A percentile compares a stretch with the other conserved stretches of the same genome.
These are phyloP conservation scores for Thermophis baileyi DNA, from an alignment of 2,113 vertebrate genomes.

Conservation along the genomic window DNA sequence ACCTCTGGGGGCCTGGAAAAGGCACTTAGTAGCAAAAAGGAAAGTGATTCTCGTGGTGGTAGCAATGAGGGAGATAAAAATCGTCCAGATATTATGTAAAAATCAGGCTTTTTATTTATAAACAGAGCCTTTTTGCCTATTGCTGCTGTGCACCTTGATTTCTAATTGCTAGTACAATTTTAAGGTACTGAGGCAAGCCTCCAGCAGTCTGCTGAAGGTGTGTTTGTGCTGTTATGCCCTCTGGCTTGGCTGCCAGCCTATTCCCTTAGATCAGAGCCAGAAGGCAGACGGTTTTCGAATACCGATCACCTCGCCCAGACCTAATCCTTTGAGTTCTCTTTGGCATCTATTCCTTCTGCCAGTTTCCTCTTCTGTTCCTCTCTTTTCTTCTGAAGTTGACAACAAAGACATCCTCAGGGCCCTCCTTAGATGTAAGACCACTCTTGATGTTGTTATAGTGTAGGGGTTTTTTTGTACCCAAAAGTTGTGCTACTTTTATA, in stretches of 20 bases:
- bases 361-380: conserved; percentile 99
- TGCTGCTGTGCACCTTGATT: conserved; percentile 67
- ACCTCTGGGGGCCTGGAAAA: conserved; percentile 47
- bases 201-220: conserved; percentile 91
- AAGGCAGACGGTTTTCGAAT: conserved; percentile 99
- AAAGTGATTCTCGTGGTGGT: background rate
- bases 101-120: conserved; percentile 62
- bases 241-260: conserved; percentile 99
- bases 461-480: conserved; percentile 88
- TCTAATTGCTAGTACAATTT: conserved; percentile 86
- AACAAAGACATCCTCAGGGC: conserved; percentile 99
- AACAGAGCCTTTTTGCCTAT: conserved; percentile 63
- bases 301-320: conserved; percentile 99
- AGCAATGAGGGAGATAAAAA: conserved; percentile 24
- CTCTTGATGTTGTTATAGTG: conserved; percentile 96
- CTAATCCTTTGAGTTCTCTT: conserved; percentile 99
- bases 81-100: conserved; percentile 59
- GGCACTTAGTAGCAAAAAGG: conserved; percentile 34
- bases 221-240: conserved; percentile 99
- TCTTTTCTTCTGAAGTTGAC: conserved; percentile 99
- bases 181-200: conserved; percentile 85
- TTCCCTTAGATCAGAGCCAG: conserved; percentile 99
- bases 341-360: conserved; percentile 99
- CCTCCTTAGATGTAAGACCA: conserved; percentile 99
- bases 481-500: conserved; percentile 99